These are phyloP conservation scores for Calidris pygmaea DNA, from an alignment of 2,113 vertebrate species.

Conservation along the genomic window DNA sequence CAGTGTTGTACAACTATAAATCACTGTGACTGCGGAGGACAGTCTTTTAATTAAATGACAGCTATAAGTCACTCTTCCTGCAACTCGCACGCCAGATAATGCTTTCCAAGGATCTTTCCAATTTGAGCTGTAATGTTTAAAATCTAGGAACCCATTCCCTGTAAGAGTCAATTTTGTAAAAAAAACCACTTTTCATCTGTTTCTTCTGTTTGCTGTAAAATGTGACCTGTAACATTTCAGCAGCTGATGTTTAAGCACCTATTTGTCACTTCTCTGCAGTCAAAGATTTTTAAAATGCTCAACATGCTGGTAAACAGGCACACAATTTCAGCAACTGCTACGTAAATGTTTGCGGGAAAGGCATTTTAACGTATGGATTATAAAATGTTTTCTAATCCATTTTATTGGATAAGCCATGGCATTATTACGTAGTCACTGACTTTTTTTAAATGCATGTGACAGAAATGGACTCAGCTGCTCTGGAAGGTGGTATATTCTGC, in stretches of 20 bases:
- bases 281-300: neutral
- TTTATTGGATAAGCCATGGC: neutral
- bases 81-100: neutral
- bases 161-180: neutral
- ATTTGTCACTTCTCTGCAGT: neutral
- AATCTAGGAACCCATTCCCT: neutral
- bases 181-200: neutral
- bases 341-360: neutral
- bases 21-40: neutral
- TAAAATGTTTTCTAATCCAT: neutral
- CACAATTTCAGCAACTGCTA: neutral
- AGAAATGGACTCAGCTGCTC: neutral
- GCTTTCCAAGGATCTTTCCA: neutral
- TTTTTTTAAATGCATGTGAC: neutral
- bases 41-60: constrained; percentile 49
- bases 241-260: neutral
- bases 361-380: neutral
- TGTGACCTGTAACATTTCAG: neutral
- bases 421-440: neutral
- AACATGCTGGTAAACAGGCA: neutral
- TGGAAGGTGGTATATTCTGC: neutral
- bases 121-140: neutral
- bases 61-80: neutral
- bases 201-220: neutral
- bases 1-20: constrained; percentile 9